These are phyloP conservation scores for Hetaerina americana DNA, from an alignment of 1,140 invertebrate genomes.

Conservation along the genomic window DNA sequence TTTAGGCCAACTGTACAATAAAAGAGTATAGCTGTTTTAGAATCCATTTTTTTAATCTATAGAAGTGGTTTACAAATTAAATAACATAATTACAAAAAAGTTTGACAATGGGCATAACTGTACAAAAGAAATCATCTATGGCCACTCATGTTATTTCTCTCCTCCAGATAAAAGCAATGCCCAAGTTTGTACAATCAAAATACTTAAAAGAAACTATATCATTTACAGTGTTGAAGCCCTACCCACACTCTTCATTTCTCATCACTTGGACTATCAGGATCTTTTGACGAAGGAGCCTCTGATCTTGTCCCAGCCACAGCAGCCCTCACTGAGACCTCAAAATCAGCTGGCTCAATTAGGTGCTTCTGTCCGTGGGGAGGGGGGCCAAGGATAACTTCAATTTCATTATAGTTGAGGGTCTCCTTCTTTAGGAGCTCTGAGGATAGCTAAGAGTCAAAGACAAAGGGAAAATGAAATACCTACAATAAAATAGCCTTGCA, in stretches of 20 bases:
- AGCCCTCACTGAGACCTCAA: slow-evolving; percentile 46
- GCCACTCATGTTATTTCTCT: no score
- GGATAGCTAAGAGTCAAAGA: slow-evolving; percentile 51
- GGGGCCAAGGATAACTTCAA: slow-evolving; percentile 77
- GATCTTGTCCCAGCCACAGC: slow-evolving; percentile 16
- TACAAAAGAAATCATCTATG: no score
- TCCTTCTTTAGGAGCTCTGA: slow-evolving; percentile 75
- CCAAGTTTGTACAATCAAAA: no score
- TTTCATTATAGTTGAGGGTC: slow-evolving; percentile 82
- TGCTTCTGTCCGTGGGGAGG: slow-evolving; percentile 71
- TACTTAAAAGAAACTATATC: no score
- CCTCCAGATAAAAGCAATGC: no score
- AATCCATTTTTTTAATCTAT: no score
- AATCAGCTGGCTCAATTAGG: slow-evolving; percentile 61
- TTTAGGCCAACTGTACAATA: no score
- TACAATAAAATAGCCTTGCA: slow-evolving; percentile 14
- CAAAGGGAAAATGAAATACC: slow-evolving; percentile 18
- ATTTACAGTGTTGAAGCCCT: no score
- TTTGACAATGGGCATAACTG: no score
- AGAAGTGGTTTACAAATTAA: no score
- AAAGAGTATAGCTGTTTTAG: no score
- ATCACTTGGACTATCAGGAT: background rate
- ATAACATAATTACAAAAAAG: no score
- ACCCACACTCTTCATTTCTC: background rate
- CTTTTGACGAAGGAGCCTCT: background rate